These are phyloP conservation scores for Julus scandinavius DNA, from an alignment of 2,888 invertebrate genomes.

Conservation along the genomic window DNA sequence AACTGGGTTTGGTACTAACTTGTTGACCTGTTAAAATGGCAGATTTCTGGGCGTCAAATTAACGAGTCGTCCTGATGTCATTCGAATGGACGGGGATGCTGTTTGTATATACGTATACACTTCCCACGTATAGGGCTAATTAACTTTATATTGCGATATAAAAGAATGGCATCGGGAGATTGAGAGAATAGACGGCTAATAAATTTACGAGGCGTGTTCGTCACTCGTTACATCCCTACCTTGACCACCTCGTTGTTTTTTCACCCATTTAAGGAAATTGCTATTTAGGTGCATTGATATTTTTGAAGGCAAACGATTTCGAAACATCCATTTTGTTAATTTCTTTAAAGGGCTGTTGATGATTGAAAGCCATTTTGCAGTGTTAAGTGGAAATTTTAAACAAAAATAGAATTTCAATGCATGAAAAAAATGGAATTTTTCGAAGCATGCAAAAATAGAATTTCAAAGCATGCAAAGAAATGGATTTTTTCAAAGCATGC, in stretches of 20 bases:
- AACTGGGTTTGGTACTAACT: background rate
- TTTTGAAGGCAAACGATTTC: background rate
- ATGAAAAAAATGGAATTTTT: no score
- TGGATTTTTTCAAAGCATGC: no score
- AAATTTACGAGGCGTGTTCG: background rate
- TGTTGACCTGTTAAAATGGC: background rate
- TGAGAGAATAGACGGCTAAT: background rate
- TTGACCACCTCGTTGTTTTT: background rate
- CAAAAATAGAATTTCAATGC: no score
- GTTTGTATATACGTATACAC: background rate
- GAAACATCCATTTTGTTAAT: background rate
- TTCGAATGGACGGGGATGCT: background rate
- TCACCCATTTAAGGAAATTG: background rate
- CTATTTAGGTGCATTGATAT: background rate
- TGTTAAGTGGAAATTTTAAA: no score
- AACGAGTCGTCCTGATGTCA: background rate
- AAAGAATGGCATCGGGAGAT: background rate
- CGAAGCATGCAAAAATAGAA: no score
- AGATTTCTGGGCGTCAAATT: background rate
- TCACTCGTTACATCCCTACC: background rate
- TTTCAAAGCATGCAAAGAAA: no score
- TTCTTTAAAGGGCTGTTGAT: no score
- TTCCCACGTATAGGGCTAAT: background rate
- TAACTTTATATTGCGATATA: background rate
- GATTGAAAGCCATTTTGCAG: no score